Evolutionary conservation across 2,113 vertebrate species (phyloP), one percentile per base, ranked within the genome.

Genomic region (Apistogramma diplotaenia): DNA sequence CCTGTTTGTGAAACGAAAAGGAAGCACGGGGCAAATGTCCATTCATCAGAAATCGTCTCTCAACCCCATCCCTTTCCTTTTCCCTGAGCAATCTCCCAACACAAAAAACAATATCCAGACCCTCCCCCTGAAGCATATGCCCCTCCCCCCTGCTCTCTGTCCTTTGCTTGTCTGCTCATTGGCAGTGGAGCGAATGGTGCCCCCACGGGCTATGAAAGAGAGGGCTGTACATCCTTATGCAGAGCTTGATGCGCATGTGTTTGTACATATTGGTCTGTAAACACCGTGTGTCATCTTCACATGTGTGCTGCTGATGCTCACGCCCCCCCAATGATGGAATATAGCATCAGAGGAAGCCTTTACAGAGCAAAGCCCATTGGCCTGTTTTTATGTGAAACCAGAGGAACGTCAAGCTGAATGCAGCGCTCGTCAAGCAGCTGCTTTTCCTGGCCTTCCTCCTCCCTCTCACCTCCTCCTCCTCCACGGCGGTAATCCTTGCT

Each of bases 401-500:
- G 31, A 46, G 46, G 75, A 83, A 55, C 77, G 73, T 82, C 87
- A 70, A 83, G 80, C 85, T 92, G 90, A 92, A 90, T 76, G 86
- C 84, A 76, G 75, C 70, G 85, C 80, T 82, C 35, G 12, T 82
- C 58, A 25, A 73, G 51, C 81, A 86, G 82, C 79, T 65, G 6
- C 81, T 90, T 80, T 86, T 54, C 82, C 82, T 40, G 76, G 76
- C 86, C 67, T 31, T 84, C 87, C 82, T 90, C 89, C 83, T 80
- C 81, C 79, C 77, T 59, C 74, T 82, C 83, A 54, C 76, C 65
- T 46, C 77, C 53, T 82, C 56, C 76, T 78, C 83, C 86, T 80
- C 78, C 85, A 78, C 58, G 59, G 76, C 83, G 80, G 79, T 94
- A 93, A 94, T 94, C 94, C 92, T 84, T 91, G 90, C 91, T 93